Conservation (phyloP, 2,113 vertebrate genomes). For the Lepisosteus oculatus region DNA sequence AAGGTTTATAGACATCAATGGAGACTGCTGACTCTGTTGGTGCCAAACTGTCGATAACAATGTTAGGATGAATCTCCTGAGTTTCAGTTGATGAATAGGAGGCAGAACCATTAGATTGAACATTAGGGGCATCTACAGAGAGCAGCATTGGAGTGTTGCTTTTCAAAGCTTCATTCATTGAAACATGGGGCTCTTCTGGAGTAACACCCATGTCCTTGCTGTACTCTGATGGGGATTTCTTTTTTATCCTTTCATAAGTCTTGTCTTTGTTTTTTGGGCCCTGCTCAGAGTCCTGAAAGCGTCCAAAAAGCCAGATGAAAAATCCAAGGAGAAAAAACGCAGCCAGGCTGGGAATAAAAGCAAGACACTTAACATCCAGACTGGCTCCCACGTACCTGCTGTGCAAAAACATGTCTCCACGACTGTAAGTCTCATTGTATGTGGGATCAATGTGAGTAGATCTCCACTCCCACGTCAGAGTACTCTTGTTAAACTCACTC, state of each 20-base stretch:
- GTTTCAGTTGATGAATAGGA: slow-evolving; percentile 52
- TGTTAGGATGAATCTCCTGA: slow-evolving; percentile 52
- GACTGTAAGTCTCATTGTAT: slow-evolving; percentile 80
- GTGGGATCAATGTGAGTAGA: slow-evolving; percentile 75
- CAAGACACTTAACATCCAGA: slow-evolving; percentile 89
- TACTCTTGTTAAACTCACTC: slow-evolving; percentile 84
- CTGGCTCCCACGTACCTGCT: slow-evolving; percentile 86
- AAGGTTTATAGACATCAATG: slow-evolving; percentile 49
- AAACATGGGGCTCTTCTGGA: slow-evolving; percentile 77
- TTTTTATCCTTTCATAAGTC: slow-evolving; percentile 87
- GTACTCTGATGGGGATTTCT: slow-evolving; percentile 85
- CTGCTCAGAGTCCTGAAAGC: slow-evolving; percentile 90
- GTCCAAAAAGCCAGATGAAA: slow-evolving; percentile 91
- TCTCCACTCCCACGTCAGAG: slow-evolving; percentile 88
- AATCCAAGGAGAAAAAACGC: slow-evolving; percentile 93
- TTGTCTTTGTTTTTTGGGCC: slow-evolving; percentile 87
- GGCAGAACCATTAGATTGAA: slow-evolving; percentile 49
- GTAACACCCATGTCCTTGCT: slow-evolving; percentile 84
- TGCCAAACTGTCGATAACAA: slow-evolving; percentile 36
- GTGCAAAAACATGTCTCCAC: slow-evolving; percentile 88
- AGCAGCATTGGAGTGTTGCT: slow-evolving; percentile 74
- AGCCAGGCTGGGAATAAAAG: slow-evolving; percentile 88
- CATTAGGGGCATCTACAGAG: slow-evolving; percentile 68
- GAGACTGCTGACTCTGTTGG: slow-evolving; percentile 43
- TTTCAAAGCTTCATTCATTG: slow-evolving; percentile 70